Conservation (phyloP, 2,113 vertebrate genomes). For the Trematocara zebra region DNA sequence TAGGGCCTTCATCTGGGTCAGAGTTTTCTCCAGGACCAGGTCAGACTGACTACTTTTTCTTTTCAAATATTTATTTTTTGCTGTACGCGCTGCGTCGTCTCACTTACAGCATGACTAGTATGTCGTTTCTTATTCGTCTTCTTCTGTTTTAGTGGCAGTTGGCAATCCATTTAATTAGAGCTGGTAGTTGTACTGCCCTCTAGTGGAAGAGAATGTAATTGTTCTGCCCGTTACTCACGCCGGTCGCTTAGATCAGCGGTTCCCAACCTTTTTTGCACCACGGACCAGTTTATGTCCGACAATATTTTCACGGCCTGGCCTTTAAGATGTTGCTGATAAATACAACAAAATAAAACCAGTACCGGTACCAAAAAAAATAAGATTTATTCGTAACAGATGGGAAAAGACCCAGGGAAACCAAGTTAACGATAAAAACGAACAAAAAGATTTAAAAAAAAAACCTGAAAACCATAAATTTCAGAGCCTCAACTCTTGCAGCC, state of each 20-base stretch:
- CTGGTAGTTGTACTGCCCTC: background rate
- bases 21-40: background rate
- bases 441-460: background rate
- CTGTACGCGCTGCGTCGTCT: background rate
- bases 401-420: background rate
- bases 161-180: background rate
- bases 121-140: accelerated
- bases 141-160: background rate
- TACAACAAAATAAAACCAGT: background rate
- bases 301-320: background rate
- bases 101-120: accelerated
- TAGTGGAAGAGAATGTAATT: background rate
- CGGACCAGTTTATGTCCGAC: too few relatives aligned
- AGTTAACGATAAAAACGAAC: background rate
- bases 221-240: too few relatives aligned
- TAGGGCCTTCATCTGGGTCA: background rate
- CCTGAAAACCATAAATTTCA: background rate
- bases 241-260: too few relatives aligned
- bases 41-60: background rate
- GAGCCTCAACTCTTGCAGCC: background rate
- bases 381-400: accelerated
- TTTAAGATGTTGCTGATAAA: background rate
- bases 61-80: accelerated
- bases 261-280: too few relatives aligned
- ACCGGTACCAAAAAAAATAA: accelerated